Evolutionary conservation across 1,140 invertebrate genomes (phyloP), one percentile per base, ranked within the genome.

Genomic region (Dinothrombium tinctorium): DNA sequence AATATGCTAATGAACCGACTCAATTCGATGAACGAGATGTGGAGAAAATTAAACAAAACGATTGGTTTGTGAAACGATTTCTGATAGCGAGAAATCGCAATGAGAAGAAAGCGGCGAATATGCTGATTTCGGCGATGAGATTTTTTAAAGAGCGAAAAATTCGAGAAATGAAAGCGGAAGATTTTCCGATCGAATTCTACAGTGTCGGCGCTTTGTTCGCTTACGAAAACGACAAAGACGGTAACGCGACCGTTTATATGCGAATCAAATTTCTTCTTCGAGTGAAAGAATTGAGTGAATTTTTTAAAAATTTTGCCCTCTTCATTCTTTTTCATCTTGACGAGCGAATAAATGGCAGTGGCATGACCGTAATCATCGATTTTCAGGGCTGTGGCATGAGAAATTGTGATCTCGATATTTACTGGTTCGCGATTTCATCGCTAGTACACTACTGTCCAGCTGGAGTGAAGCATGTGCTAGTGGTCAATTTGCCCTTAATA

Each of bases 341-440:
- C 37, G 6, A n/a, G 9, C 11, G 12, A 14, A 15, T 28, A 14
- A 37, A 48, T 19, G 46, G 43, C 12, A 29, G 26, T n/a, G 38
- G 46, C 21, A 21, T 35, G 6, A 17, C 40, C 9, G 21, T 48
- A 4, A 35, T 48, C 9, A 42, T 48, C 28, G 46, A 48, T 26
- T 47, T 36, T 17, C 9, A 23, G n/a, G 44, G 35, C 6, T 38
- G 33, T 20, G 44, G 44, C 7, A 2, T 48, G 19, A 2, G 15
- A 5, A 48, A 48, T 29, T 4, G 24, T 15, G 48, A 50, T 29
- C 33, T 49, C 28, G 48, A 49, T 11, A 42, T 49, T 28, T 29
- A 43, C 12, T 40, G 31, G 38, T 46, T 46, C 39, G 26, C 43
- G 11, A 45, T 50, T n/a, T 14, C 32, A 11, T 23, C 41, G 12